Conservation (phyloP, 2,113 vertebrate genomes). For the Heterocephalus glaber region DNA sequence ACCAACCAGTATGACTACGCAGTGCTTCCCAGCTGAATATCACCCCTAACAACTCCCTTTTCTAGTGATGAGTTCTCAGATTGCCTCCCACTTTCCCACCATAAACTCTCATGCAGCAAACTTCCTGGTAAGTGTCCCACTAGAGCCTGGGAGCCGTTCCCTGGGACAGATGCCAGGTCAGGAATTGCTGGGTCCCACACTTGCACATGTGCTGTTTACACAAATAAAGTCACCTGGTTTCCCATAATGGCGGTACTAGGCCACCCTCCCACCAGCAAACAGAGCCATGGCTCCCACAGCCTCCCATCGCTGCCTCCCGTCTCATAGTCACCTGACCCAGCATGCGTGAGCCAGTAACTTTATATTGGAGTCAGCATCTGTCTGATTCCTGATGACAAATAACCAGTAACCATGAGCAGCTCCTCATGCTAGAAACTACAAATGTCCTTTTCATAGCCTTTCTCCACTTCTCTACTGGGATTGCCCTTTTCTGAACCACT, state of each 20-base stretch:
- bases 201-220: too few species aligned
- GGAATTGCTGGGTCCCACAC: background rate
- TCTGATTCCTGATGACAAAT: background rate
- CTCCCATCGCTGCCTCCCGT: accelerated
- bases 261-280: background rate
- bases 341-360: background rate
- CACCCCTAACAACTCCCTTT: background rate
- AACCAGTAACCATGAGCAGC: background rate
- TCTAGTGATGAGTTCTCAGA: background rate
- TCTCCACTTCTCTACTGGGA: accelerated
- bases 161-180: background rate
- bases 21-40: too few species aligned
- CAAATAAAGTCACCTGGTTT: too few species aligned
- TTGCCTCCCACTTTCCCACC: background rate
- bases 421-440: background rate
- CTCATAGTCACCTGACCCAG: background rate
- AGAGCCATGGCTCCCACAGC: accelerated
- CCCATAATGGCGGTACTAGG: accelerated
- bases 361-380: background rate
- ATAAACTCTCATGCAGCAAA: background rate
- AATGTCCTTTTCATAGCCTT: background rate
- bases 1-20: too few species aligned
- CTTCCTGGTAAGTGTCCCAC: background rate
- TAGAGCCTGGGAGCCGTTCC: background rate
- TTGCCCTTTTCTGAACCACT: background rate